Percentiles rank a stretch among this genome's conserved stretches.
Conservation (phyloP, 2,888 invertebrate genomes). For the Thera britannica region DNA sequence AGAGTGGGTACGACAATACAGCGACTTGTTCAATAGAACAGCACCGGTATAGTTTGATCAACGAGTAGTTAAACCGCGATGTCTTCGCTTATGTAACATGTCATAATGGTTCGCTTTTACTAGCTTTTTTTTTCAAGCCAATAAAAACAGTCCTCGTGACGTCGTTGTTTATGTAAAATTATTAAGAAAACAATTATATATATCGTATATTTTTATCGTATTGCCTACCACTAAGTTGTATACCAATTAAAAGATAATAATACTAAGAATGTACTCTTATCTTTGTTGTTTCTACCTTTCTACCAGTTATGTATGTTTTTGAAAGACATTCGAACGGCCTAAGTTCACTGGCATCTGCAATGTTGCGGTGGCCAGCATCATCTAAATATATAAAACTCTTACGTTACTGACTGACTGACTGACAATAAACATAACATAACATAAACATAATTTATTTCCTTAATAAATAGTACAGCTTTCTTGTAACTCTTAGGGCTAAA, state of each 20-base stretch:
- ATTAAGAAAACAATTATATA: not conserved
- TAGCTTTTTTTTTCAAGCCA: not conserved
- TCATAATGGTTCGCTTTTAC: too few relatives aligned
- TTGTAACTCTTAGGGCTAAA: too few relatives aligned
- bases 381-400: too few relatives aligned
- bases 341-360: not conserved
- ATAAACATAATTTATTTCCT: too few relatives aligned
- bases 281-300: not conserved
- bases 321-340: not conserved
- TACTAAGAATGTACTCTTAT: not conserved
- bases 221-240: not conserved
- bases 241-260: not conserved
- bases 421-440: too few relatives aligned
- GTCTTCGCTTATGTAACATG: too few relatives aligned
- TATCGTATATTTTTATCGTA: not conserved
- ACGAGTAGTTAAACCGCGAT: not conserved
- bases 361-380: not conserved
- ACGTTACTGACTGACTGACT: too few relatives aligned
- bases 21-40: not conserved
- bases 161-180: not conserved
- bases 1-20: not conserved
- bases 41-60: not conserved
- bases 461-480: too few relatives aligned
- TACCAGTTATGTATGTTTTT: not conserved
- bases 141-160: not conserved